Conservation (phyloP, 2,113 vertebrate genomes). For the Nestor notabilis region DNA sequence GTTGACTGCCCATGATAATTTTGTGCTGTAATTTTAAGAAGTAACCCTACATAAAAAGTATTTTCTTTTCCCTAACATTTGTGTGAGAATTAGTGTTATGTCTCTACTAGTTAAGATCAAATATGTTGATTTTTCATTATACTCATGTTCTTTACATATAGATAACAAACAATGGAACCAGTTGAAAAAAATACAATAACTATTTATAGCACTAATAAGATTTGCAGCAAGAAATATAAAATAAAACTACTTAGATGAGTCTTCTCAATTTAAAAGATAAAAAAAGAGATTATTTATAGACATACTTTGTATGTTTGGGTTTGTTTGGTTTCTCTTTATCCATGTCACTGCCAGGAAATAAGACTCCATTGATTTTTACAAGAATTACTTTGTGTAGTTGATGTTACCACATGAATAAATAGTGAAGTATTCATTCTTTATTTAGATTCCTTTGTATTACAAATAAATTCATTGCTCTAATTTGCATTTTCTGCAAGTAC, state of each 20-base stretch:
- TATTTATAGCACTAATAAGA: background rate
- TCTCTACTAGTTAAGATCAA: background rate
- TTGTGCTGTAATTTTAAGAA: background rate
- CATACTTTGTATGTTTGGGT: background rate
- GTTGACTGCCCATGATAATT: background rate
- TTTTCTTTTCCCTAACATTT: background rate
- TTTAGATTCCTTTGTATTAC: slow-evolving; percentile 5
- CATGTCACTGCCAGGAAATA: slow-evolving; percentile 25
- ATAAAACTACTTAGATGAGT: background rate
- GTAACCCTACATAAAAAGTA: background rate
- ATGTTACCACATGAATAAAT: slow-evolving; percentile 45
- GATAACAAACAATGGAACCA: background rate
- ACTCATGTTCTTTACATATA: background rate
- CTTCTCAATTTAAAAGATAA: background rate
- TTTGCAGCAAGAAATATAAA: background rate
- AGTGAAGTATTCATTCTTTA: slow-evolving; percentile 16
- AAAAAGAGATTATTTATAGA: background rate
- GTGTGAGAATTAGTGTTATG: background rate
- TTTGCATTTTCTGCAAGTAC: slow-evolving; percentile 56
- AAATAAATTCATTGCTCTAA: slow-evolving; percentile 55
- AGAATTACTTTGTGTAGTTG: slow-evolving; percentile 8
- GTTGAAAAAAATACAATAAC: background rate
- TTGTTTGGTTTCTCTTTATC: background rate
- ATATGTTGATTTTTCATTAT: background rate
- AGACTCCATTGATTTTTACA: slow-evolving; percentile 30